Evolutionary conservation across 2,797 vertebrate genomes (phyloP).

Genomic region (Gorsachius magnificus): DNA sequence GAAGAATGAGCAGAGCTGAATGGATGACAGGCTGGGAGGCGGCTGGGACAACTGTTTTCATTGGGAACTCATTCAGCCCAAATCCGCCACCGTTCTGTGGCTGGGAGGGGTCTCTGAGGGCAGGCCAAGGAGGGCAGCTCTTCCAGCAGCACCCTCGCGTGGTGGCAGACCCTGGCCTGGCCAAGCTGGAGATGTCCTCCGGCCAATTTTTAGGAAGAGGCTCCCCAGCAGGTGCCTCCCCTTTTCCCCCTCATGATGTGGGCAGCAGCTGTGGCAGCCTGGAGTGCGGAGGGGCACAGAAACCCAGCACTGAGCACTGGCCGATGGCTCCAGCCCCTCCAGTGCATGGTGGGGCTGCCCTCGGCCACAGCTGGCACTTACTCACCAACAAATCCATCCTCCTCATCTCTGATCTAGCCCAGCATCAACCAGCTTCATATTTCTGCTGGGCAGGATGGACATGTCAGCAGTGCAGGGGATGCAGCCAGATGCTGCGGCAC

Average conservation of each 20-base stretch:
- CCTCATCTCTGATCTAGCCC: background rate
- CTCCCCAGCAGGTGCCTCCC: background rate
- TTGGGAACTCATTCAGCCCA: background rate
- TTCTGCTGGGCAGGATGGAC: accelerated
- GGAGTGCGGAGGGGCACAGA: background rate
- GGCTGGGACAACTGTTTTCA: background rate
- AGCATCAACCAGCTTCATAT: background rate
- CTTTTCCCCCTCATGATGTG: background rate
- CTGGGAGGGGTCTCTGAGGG: background rate
- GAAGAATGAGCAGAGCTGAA: background rate
- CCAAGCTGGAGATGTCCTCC: background rate
- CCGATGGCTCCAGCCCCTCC: background rate
- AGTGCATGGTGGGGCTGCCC: background rate
- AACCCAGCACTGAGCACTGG: accelerated
- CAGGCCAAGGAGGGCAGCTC: background rate
- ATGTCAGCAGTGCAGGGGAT: accelerated
- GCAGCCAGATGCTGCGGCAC: accelerated
- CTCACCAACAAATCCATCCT: background rate
- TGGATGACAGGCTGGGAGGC: background rate
- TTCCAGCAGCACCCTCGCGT: background rate
- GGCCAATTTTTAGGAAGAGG: background rate
- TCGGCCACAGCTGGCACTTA: background rate
- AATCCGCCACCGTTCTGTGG: background rate
- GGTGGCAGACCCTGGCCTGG: background rate
- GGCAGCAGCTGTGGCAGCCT: background rate